Conservation (phyloP, 2,797 vertebrate species). For the Alca torda region DNA sequence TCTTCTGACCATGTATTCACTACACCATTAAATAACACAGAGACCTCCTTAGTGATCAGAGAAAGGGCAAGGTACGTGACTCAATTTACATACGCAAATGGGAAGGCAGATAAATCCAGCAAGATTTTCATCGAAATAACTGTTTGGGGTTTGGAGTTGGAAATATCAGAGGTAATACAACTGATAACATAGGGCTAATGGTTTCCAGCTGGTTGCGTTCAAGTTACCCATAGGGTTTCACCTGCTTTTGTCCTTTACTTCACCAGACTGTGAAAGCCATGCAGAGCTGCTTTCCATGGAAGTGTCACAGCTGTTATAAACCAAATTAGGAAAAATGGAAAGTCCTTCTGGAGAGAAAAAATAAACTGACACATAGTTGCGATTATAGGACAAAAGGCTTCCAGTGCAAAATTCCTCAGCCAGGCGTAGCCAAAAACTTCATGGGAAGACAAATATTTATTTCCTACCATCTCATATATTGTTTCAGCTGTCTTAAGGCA, state of each 20-base stretch:
- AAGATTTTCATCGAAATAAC: background rate
- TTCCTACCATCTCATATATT: background rate
- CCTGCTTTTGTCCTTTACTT: background rate
- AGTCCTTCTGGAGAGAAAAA: background rate
- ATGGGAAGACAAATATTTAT: background rate
- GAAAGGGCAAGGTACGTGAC: background rate
- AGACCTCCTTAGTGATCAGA: background rate
- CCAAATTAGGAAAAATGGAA: background rate
- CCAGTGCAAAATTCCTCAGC: background rate
- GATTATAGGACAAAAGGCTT: background rate
- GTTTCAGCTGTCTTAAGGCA: background rate
- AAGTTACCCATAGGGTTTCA: background rate
- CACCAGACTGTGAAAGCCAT: background rate
- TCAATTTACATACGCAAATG: conserved; percentile 32
- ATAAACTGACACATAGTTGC: background rate
- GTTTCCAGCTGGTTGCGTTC: background rate
- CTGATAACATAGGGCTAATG: background rate
- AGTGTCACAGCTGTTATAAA: background rate
- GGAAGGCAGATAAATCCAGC: background rate
- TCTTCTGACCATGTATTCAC: background rate
- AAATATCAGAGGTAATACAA: background rate
- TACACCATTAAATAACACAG: background rate
- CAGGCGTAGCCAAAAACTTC: background rate
- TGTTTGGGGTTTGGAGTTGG: background rate
- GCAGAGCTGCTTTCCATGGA: background rate